A percentile compares a stretch with the other conserved stretches of the same genome.
phyloP scores from a whole-genome alignment of 37 sponge, comb jelly and placozoan species.

The Tethya wilhelma region DNA sequence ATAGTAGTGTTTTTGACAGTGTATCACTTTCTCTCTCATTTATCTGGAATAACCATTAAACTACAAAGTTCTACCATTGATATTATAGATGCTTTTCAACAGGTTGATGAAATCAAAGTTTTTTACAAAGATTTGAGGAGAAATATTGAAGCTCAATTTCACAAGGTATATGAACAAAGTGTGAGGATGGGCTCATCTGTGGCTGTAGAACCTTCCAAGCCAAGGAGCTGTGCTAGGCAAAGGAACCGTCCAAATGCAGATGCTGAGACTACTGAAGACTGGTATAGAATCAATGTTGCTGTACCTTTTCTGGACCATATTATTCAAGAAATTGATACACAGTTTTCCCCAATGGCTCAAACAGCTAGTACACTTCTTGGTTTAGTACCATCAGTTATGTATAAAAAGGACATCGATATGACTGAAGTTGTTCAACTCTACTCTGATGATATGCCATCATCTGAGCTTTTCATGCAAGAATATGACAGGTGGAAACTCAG shows the following conservation, averaged over 20 bases:
- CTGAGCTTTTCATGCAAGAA: too few species aligned
- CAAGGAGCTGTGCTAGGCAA: constrained; percentile 43
- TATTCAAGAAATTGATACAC: constrained; percentile 9
- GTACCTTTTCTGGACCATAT: constrained; percentile 56
- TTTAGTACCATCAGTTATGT: too few species aligned
- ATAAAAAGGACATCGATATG: constrained; percentile 6
- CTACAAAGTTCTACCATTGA: constrained; percentile 48
- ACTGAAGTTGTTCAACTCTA: neutral
- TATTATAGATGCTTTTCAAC: too few species aligned
- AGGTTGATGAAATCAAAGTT: too few species aligned
- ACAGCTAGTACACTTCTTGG: constrained; percentile 33
- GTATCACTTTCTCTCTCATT: constrained; percentile 3
- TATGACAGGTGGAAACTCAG: constrained; percentile 44
- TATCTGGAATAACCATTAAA: too few species aligned
- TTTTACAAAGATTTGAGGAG: constrained; percentile 29
- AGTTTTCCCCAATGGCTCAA: constrained; percentile 9
- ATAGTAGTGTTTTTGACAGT: constrained; percentile 4
- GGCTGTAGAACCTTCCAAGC: too few species aligned
- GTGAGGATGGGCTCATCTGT: too few species aligned
- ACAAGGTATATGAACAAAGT: too few species aligned
- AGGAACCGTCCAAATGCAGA: constrained; percentile 44
- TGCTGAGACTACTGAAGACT: too few species aligned
- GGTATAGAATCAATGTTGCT: too few species aligned
- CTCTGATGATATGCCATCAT: constrained; percentile 17
- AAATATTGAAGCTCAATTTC: constrained; percentile 37